Evolutionary conservation across 2,888 invertebrate genomes (phyloP).

Genomic region (Brachyopa scutellaris): DNA sequence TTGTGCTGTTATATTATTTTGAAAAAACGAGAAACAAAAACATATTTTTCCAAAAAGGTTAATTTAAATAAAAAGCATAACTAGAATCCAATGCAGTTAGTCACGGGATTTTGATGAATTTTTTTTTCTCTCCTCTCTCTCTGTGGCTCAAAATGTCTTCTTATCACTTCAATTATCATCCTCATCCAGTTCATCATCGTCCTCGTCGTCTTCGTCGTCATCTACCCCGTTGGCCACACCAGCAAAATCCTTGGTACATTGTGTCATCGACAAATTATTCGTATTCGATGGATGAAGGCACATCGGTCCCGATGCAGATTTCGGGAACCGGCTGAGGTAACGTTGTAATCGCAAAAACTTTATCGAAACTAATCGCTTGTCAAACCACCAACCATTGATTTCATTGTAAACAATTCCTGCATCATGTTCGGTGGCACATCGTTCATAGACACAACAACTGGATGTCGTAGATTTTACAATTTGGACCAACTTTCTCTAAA

Average conservation of each 20-base stretch:
- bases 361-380: constrained; percentile 95
- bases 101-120: too few species aligned
- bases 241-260: constrained; percentile 62
- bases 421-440: constrained; percentile 91
- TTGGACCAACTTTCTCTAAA: constrained; percentile 92
- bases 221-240: constrained; percentile 50
- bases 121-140: too few species aligned
- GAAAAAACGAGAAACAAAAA: too few species aligned
- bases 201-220: constrained; percentile 60
- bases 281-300: constrained; percentile 81
- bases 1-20: too few species aligned
- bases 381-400: constrained; percentile 98
- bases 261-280: constrained; percentile 75
- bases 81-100: too few species aligned
- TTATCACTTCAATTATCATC: constrained; percentile 58
- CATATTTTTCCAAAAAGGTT: too few species aligned
- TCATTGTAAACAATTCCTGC: constrained; percentile 95
- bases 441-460: constrained; percentile 95
- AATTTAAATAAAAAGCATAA: too few species aligned
- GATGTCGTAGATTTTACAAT: constrained; percentile 93
- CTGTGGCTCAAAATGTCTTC: too few species aligned
- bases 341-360: constrained; percentile 93
- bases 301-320: constrained; percentile 82
- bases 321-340: constrained; percentile 85
- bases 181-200: constrained; percentile 61